These are phyloP conservation scores for Gopherus evgoodei DNA, from an alignment of 2,113 vertebrate species.

Conservation along the genomic window DNA sequence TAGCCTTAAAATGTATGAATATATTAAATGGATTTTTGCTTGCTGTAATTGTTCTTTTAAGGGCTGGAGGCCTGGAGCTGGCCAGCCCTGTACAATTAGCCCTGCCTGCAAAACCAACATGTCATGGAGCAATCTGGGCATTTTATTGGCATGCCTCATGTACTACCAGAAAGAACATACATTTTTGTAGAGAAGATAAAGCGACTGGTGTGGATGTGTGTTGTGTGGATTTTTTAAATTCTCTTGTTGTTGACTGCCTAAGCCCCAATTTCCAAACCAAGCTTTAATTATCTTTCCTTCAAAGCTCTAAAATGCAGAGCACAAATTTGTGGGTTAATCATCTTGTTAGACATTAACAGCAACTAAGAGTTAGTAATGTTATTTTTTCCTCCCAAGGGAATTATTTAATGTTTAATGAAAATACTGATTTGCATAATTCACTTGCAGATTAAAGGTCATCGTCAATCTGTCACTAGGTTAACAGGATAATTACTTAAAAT, in stretches of 20 bases:
- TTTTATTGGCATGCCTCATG: background rate
- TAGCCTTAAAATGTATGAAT: background rate
- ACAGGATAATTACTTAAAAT: conserved; percentile 64
- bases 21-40: background rate
- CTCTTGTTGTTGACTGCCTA: conserved; percentile 3
- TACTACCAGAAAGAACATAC: background rate
- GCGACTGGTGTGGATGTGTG: background rate
- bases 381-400: conserved; percentile 57
- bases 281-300: conserved; percentile 52
- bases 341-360: conserved; percentile 58
- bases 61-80: background rate
- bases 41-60: background rate
- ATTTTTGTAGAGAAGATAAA: background rate
- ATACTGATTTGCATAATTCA: conserved; percentile 71
- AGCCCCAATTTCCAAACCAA: conserved; percentile 44
- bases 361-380: conserved; percentile 41
- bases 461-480: conserved; percentile 53
- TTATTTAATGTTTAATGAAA: conserved; percentile 76
- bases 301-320: conserved; percentile 42
- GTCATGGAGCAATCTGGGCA: background rate
- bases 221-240: background rate
- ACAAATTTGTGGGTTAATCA: conserved; percentile 59
- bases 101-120: background rate
- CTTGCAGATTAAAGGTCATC: conserved; percentile 65
- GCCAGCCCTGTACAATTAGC: background rate